Base-by-base conservation (phyloP, 2,113 vertebrate species). In the Carassius carassius region DNA sequence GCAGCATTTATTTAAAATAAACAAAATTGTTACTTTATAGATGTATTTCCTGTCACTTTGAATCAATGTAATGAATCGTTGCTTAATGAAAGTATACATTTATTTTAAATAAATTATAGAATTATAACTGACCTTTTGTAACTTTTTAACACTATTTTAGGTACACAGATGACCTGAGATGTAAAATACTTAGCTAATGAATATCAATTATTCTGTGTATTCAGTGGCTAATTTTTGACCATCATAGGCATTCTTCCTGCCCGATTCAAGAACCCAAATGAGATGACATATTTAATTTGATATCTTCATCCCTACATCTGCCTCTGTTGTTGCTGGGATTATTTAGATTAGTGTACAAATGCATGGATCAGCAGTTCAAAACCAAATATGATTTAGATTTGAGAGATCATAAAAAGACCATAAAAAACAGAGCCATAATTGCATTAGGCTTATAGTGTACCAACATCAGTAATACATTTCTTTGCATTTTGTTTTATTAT, bases 381-480 rank as follows among this genome's bases (percentile, higher is more conserved):
- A 41, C 35, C 69, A 44, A 72, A 72, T 44, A 41, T 72, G 35
- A 41, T 72, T 72, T 72, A 21, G 69, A 72, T 72, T n/a, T 35
- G 32, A 69, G 29, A 5, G 14, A 19, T 72, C 69, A 44, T 29
- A 29, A 29, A 29, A 29, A 44, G 17, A 44, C 35, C 67, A 72
- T 32, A 19, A 35, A 9, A 67, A 69, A 67, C 17, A 69, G 29
- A 69, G 16, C 29, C 65, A 54, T 72, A 44, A 44, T 70, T 70
- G 9, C 17, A 70, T 70, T 70, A 21, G 35, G 19, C 19, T 70
- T 70, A 21, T 4, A n/a, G 1, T 41, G 19, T 8, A 70, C 35
- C 35, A 41, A 10, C 10, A 21, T 44, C 35, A 37, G 35, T 4
- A 44, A 44, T 3, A 13, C 69, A 72, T 72, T 72, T 72, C 9